Conservation (phyloP, 2,888 invertebrate genomes). For the Chymomyza amoena region DNA sequence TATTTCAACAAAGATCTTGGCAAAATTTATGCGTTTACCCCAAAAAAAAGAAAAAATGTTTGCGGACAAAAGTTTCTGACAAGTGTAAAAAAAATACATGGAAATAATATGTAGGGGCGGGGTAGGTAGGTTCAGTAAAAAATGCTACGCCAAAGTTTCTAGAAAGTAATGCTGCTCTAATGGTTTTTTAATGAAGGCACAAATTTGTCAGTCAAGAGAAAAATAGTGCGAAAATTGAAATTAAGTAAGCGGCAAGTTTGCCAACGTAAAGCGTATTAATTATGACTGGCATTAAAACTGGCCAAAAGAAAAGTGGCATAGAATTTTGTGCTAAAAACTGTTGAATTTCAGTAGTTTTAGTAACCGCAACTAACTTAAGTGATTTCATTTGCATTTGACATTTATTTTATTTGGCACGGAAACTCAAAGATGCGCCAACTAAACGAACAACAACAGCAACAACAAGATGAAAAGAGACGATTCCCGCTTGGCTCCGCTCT, state of each 20-base stretch:
- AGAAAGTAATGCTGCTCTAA: slow-evolving; percentile 40
- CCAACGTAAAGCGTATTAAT: slow-evolving; percentile 69
- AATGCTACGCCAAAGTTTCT: slow-evolving; percentile 3
- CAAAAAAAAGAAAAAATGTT: slow-evolving; percentile 1
- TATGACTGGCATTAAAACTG: slow-evolving; percentile 53
- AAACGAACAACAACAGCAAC: slow-evolving; percentile 6
- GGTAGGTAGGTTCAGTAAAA: not conserved
- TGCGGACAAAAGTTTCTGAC: slow-evolving; percentile 10
- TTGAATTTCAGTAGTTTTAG: not conserved
- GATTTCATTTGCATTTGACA: slow-evolving; percentile 69
- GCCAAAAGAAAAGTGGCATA: not conserved
- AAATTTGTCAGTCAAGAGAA: slow-evolving; percentile 52
- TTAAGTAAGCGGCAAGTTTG: slow-evolving; percentile 43
- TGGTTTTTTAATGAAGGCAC: slow-evolving; percentile 66
- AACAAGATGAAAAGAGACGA: not conserved
- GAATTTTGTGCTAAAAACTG: not conserved
- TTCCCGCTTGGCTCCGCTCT: not conserved
- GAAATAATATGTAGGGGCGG: not conserved
- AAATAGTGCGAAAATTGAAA: slow-evolving; percentile 49
- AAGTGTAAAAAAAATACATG: slow-evolving; percentile 12
- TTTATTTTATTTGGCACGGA: slow-evolving; percentile 36
- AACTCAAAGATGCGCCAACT: slow-evolving; percentile 51
- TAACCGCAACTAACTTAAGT: not conserved
- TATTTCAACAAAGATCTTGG: not conserved
- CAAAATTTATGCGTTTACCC: slow-evolving; percentile 23